These are phyloP conservation scores for Malurus melanocephalus DNA, from an alignment of 2,113 vertebrate species.

Conservation along the genomic window DNA sequence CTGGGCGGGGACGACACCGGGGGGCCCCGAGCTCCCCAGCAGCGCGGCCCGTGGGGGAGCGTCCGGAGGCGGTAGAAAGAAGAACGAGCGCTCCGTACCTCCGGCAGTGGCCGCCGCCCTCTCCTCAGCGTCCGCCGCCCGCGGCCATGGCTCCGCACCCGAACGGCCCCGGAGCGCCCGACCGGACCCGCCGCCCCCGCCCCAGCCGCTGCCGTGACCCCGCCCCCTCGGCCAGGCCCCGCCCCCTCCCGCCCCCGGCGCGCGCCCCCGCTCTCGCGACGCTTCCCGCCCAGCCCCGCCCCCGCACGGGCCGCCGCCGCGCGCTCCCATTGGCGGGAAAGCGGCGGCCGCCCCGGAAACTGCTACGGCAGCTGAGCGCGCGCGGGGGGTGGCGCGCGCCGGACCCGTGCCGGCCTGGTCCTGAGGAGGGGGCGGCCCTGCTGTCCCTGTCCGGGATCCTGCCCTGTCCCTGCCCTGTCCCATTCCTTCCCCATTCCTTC, in stretches of 20 bases:
- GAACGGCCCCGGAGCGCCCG: background rate
- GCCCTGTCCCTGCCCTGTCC: background rate
- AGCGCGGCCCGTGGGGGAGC: background rate
- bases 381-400: background rate
- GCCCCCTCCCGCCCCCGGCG: too few relatives aligned
- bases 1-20: background rate
- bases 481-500: too few relatives aligned
- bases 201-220: too few relatives aligned
- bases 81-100: background rate
- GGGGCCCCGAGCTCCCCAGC: too few relatives aligned
- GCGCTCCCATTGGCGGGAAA: background rate
- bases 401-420: background rate
- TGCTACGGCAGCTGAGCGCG: background rate
- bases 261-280: too few relatives aligned
- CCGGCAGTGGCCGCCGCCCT: background rate
- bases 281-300: too few relatives aligned
- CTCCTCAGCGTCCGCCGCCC: background rate
- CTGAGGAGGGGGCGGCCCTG: background rate
- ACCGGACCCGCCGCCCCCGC: background rate
- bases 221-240: too few relatives aligned
- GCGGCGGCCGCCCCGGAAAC: background rate
- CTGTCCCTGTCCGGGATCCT: accelerated
- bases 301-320: background rate
- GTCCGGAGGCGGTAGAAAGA: accelerated
- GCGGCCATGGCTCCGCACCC: background rate